phyloP scores from a whole-genome alignment of 1,140 invertebrate species.

The Saccostrea glomerata region DNA sequence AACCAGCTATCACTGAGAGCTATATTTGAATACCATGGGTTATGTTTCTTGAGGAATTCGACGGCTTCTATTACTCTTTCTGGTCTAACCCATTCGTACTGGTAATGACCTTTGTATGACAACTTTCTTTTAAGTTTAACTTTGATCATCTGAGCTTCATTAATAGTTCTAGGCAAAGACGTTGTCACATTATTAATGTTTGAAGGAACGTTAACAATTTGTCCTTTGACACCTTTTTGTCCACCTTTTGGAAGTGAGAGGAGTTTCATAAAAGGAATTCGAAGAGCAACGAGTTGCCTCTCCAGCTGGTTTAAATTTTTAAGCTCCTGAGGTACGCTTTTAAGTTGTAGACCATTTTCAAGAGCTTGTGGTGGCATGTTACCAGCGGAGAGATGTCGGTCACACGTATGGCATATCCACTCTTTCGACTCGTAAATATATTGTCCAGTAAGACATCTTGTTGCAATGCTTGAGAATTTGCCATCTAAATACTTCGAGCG shows the following conservation, averaged over 20 bases:
- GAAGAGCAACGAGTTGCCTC: no score
- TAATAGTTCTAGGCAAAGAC: slow-evolving; percentile 4
- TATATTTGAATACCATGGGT: no score
- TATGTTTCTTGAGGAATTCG: not conserved
- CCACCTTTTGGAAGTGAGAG: slow-evolving; percentile 34
- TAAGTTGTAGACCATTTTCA: slow-evolving; percentile 24
- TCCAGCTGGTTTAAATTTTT: not conserved
- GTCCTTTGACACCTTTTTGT: slow-evolving; percentile 45
- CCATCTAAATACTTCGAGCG: not conserved
- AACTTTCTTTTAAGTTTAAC: slow-evolving; percentile 40
- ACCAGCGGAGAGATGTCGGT: not conserved
- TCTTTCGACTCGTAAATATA: slow-evolving; percentile 5
- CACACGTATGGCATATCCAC: slow-evolving; percentile 50
- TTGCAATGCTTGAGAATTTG: not conserved
- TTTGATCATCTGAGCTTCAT: not conserved
- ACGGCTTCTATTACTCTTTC: not conserved
- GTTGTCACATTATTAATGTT: not conserved
- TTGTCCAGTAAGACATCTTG: not conserved
- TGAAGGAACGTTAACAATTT: slow-evolving; percentile 46
- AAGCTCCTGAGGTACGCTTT: slow-evolving; percentile 2
- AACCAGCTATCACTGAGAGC: no score
- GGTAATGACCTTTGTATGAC: slow-evolving; percentile 41
- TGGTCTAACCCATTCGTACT: slow-evolving; percentile 42
- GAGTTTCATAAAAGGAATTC: no score
- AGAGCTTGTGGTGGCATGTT: slow-evolving; percentile 33